A percentile compares a stretch with the other conserved stretches of the same genome.
phyloP scores from a whole-genome alignment of 2,113 vertebrate genomes.

The Morone saxatilis region DNA sequence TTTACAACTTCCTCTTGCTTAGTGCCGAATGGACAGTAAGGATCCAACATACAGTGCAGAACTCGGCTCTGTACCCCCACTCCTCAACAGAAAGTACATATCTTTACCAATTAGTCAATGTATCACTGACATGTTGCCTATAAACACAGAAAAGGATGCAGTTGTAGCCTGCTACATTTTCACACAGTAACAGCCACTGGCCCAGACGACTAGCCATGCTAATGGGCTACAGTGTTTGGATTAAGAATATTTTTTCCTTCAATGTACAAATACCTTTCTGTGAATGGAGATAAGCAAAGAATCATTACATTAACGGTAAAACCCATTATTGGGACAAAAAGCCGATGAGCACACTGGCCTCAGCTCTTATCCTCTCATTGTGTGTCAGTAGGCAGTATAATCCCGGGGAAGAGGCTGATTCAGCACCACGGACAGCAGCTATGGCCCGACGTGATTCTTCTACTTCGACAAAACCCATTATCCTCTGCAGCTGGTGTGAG shows the following conservation, averaged over 20 bases:
- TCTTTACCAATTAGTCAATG: background rate
- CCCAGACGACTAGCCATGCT: background rate
- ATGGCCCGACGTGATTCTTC: background rate
- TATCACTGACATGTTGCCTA: background rate
- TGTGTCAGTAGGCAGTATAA: constrained; percentile 25
- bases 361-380: constrained; percentile 32
- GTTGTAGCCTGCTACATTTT: background rate
- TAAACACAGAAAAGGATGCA: background rate
- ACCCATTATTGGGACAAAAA: constrained; percentile 42
- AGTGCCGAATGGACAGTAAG: background rate
- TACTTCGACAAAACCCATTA: background rate
- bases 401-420: constrained; percentile 46
- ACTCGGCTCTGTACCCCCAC: background rate
- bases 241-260: constrained; percentile 14
- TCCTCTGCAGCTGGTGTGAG: background rate
- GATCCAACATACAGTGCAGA: background rate
- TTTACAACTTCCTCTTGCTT: constrained; percentile 28
- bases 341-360: constrained; percentile 1
- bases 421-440: constrained; percentile 65
- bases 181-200: background rate
- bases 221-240: background rate
- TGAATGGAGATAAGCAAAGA: constrained; percentile 28
- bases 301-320: constrained; percentile 31
- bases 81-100: background rate
- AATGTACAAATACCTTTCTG: constrained; percentile 47